Evolutionary conservation across 2,113 vertebrate species (phyloP), one percentile per base, ranked within the genome.

Genomic region (Gymnorhina tibicen): DNA sequence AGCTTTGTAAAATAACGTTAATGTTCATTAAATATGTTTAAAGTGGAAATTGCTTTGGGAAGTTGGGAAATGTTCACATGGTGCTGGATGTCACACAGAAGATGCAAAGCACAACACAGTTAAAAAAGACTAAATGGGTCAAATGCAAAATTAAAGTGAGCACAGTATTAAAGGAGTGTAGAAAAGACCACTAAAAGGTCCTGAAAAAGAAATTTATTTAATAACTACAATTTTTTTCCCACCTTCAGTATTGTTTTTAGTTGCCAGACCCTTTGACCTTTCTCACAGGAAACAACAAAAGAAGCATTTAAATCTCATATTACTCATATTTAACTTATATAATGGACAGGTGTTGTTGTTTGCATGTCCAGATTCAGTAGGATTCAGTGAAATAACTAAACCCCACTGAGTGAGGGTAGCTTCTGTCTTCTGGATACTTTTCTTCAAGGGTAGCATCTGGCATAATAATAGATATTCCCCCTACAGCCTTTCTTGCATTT

Each of bases 11-110:
- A 94, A 89, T 91, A 92, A 83, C 14, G 7, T 73, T 68, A 84
- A 93, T 84, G 88, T 56, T 95, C 59, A 68, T 72, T 67, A 95
- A 97, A 91, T 92, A 91, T 86, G 27, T n/a, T 94, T 90, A 58
- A 93, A 92, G 50, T 73, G 37, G 64, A 95, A 97, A 95, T 93
- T 97, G 84, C 60, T 93, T 92, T 92, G 88, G 90, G 92, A 94
- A 95, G 64, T 32, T 94, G 94, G 95, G 94, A 95, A 91, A 96
- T 53, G 47, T 92, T 96, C 58, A 59, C 1, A 3, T 35, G 63
- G 24, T n/a, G 21, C 22, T 92, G 28, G 17, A 63, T 64, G 69
- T 64, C 66, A 60, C 26, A 53, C 17, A 67, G 1, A 6, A 83
- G 44, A 84, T 50, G 26, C 42, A 93, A 91, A 90, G 24, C 21